Base-by-base conservation (phyloP, 2,888 invertebrate species). In the Fragum sueziense region DNA sequence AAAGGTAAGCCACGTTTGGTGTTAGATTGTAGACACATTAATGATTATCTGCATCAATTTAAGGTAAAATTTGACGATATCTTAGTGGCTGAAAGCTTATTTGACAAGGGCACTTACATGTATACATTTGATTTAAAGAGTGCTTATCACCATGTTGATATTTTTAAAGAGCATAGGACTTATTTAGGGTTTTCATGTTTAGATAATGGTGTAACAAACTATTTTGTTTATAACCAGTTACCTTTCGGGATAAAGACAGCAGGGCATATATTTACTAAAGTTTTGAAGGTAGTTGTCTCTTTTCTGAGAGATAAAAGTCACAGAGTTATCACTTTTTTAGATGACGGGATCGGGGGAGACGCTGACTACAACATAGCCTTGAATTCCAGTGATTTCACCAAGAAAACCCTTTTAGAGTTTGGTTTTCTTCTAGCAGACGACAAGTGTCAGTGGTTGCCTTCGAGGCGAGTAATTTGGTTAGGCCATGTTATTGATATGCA, bases 401-500 rank as follows among this genome's bases (percentile, higher is more conserved):
- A 72, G 25, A 33, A 69, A 27, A 62, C 74, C 59, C 67, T 86
- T 25, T 27, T 31, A 51, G 22, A 80, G 2, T 82, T 84, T 22
- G 84, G 86, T 0, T 85, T 85, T 71, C 29, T 86, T 11, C 59
- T 85, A n/a, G 83, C 86, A n/a, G 70, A 83, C 11, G 80, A 78
- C 9, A 85, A 85, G 70, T 85, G 80, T 27, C 14, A 22, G 7
- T 86, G 86, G 86, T 27, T 27, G 34, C 72, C 83, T 14, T n/a
- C 52, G 20, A 74, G 78, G 33, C 25, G 47, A 6, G 20, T 75
- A 11, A 52, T 65, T 3, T 86, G 84, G 82, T 68, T 82, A n/a
- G 84, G 84, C 4, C 78, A 76, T 22, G 54, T 62, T 20, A 81
- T 81, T 77, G 57, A 80, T 37, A 78, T 72, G 31, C 9, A 47